phyloP scores from a whole-genome alignment of 2,113 vertebrate genomes.

The Plectropomus leopardus region DNA sequence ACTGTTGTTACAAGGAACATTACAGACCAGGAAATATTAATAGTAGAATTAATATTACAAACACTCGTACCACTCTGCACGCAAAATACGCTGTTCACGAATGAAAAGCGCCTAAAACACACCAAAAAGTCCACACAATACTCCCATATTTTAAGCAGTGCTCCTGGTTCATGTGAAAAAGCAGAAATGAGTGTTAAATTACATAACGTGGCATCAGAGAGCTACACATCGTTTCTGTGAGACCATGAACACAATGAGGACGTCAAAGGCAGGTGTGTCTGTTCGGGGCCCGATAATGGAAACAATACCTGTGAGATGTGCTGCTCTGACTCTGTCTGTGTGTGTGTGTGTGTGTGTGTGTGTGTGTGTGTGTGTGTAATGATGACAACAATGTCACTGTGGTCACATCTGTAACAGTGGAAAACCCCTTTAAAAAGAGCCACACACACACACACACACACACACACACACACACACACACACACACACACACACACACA shows the following conservation, averaged over 20 bases:
- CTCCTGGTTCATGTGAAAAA: slow-evolving; percentile 12
- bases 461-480: neutral
- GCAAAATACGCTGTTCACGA: too few species aligned
- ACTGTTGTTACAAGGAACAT: too few species aligned
- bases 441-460: neutral
- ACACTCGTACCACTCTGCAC: too few species aligned
- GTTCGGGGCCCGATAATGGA: slow-evolving; percentile 26
- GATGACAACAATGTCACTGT: slow-evolving; percentile 31
- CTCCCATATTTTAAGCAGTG: neutral
- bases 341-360: slow-evolving; percentile 9
- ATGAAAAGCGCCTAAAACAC: too few species aligned
- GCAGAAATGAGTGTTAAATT: slow-evolving; percentile 18
- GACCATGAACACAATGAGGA: slow-evolving; percentile 37
- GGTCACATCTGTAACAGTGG: slow-evolving; percentile 26
- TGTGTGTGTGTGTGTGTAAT: slow-evolving; percentile 12
- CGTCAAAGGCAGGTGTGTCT: slow-evolving; percentile 57
- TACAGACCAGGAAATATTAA: too few species aligned
- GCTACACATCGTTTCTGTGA: neutral
- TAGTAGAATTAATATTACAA: too few species aligned
- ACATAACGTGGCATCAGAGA: slow-evolving; percentile 10
- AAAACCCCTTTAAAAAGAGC: slow-evolving; percentile 56
- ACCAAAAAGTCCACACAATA: too few species aligned
- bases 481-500: slow-evolving; percentile 6
- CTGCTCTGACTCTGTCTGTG: neutral
- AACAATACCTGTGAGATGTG: slow-evolving; percentile 56